Evolutionary conservation across 2,113 vertebrate species (phyloP).

Genomic region (Pterophyllum scalare): DNA sequence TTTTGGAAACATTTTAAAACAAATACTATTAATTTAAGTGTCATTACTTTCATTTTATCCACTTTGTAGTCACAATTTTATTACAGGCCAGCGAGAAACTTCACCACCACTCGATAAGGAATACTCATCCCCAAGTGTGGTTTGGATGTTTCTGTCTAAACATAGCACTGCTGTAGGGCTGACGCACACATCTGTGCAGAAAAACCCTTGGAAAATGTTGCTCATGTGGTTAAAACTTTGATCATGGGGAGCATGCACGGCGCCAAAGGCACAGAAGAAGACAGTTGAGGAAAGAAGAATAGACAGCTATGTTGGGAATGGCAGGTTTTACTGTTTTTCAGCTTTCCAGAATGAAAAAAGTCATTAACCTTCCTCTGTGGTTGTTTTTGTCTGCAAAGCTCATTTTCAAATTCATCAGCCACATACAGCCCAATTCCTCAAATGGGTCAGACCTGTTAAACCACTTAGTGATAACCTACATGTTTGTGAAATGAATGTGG

Average conservation of each 20-base stretch:
- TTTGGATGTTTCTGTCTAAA: not conserved
- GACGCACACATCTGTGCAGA: not conserved
- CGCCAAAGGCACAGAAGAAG: not conserved
- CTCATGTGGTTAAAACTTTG: conserved; percentile 47
- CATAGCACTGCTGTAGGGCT: not conserved
- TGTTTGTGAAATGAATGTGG: not conserved
- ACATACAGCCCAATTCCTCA: not conserved
- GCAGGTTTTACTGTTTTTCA: not conserved
- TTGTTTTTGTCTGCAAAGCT: not conserved
- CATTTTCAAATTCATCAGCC: not conserved
- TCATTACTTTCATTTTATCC: not conserved
- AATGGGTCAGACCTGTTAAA: not conserved
- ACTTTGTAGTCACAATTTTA: not conserved
- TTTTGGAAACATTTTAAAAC: not conserved
- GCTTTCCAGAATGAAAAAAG: not conserved
- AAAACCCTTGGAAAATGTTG: conserved; percentile 56
- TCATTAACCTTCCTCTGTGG: not conserved
- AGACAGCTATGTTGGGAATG: not conserved
- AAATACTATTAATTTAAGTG: not conserved
- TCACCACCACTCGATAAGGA: not conserved
- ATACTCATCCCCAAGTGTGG: conserved; percentile 1
- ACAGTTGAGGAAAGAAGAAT: not conserved
- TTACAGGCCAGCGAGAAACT: not conserved
- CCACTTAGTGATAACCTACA: not conserved
- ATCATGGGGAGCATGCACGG: conserved; percentile 5